These are phyloP conservation scores for Hipposideros armiger DNA, from an alignment of 2,113 vertebrate species.

Conservation along the genomic window DNA sequence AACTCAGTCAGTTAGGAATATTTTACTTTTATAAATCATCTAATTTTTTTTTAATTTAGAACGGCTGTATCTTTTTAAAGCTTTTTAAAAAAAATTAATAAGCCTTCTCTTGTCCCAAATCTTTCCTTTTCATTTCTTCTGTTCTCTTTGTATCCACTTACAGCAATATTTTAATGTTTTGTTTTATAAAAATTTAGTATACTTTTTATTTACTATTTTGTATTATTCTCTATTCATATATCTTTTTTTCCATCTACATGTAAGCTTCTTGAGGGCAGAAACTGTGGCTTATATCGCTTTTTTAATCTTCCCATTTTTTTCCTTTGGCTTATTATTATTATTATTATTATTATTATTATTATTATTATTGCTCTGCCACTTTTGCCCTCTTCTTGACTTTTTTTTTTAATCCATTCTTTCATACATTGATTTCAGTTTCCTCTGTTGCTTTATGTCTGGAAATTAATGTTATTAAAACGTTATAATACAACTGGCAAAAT, in stretches of 20 bases:
- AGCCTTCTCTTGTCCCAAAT: background rate
- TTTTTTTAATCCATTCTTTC: background rate
- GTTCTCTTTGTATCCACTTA: background rate
- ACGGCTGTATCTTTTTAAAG: background rate
- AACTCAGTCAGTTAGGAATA: background rate
- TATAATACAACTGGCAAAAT: background rate
- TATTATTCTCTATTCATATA: background rate
- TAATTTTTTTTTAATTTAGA: slow-evolving; percentile 20
- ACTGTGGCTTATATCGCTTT: background rate
- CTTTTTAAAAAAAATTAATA: slow-evolving; percentile 36
- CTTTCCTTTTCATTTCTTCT: slow-evolving; percentile 39
- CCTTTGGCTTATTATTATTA: background rate
- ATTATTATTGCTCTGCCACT: background rate
- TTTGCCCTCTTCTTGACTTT: slow-evolving; percentile 1
- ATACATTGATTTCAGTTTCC: background rate
- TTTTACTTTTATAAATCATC: slow-evolving; percentile 24
- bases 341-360: background rate
- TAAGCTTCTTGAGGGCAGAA: slow-evolving; percentile 5
- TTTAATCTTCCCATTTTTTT: background rate
- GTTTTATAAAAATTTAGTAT: background rate
- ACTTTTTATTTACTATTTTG: background rate
- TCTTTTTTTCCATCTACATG: background rate
- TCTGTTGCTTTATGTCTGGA: background rate
- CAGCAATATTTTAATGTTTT: background rate
- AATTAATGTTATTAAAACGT: slow-evolving; percentile 31